Conservation (phyloP, 1,140 invertebrate species). For the Pseudomyrmex gracilis region DNA sequence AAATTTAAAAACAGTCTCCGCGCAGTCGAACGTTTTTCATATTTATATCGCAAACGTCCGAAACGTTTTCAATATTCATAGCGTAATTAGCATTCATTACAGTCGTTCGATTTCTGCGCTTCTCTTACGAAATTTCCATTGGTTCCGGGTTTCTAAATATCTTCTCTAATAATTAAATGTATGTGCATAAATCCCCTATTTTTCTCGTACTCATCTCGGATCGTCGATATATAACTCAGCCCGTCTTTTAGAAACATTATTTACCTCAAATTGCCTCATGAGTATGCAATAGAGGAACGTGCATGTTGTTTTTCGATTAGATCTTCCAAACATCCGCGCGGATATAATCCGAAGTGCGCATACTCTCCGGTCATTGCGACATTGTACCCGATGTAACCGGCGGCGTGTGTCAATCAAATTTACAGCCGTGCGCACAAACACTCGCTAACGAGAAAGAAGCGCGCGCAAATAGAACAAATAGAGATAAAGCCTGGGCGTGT, state of each 20-base stretch:
- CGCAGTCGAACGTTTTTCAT: neutral
- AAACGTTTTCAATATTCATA: conserved; percentile 7
- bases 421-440: conserved; percentile 56
- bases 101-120: neutral
- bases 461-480: conserved; percentile 21
- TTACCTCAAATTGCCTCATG: too few relatives aligned
- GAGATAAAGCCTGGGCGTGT: conserved; percentile 59
- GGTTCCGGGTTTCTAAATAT: neutral
- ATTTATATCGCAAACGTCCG: neutral
- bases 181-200: too few relatives aligned
- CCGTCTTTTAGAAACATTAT: too few relatives aligned
- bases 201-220: too few relatives aligned
- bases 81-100: neutral
- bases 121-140: neutral
- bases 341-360: conserved; percentile 29
- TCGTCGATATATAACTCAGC: too few relatives aligned
- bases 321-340: conserved; percentile 56
- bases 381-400: neutral
- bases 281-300: conserved; percentile 56
- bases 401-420: conserved; percentile 70
- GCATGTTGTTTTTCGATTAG: neutral
- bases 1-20: neutral
- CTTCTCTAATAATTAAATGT: neutral
- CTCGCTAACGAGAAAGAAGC: conserved; percentile 69
- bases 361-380: too few relatives aligned